phyloP scores from a whole-genome alignment of 2,888 invertebrate genomes.

The Callinectes sapidus region DNA sequence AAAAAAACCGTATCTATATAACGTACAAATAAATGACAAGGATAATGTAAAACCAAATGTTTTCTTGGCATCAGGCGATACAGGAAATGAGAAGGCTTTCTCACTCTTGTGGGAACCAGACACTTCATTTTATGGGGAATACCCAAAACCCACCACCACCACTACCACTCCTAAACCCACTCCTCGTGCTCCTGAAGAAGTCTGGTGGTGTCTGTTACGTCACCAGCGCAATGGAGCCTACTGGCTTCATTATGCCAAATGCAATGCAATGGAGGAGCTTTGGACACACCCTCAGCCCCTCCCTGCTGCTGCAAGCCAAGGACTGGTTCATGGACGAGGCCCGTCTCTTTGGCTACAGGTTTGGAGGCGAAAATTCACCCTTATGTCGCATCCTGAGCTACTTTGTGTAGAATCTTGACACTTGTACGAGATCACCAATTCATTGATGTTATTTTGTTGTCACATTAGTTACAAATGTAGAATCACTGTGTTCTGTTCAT shows the following conservation, averaged over 20 bases:
- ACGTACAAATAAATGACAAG: too few relatives aligned
- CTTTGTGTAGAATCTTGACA: background rate
- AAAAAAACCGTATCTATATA: too few relatives aligned
- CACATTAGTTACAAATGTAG: background rate
- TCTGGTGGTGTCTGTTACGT: too few relatives aligned
- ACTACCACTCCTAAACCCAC: background rate
- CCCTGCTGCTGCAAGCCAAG: background rate
- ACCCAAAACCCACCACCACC: background rate
- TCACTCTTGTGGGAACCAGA: too few relatives aligned
- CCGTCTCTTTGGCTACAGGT: background rate
- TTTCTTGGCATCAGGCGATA: too few relatives aligned
- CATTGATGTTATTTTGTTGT: background rate
- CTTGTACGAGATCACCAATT: background rate
- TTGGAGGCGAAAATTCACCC: background rate
- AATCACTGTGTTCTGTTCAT: background rate
- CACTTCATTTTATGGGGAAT: too few relatives aligned
- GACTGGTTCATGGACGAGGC: conserved; percentile 8
- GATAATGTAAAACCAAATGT: too few relatives aligned
- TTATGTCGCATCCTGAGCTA: background rate
- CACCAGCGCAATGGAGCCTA: too few relatives aligned
- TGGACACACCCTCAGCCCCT: background rate
- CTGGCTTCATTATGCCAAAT: too few relatives aligned
- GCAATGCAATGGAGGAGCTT: too few relatives aligned
- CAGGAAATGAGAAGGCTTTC: too few relatives aligned
- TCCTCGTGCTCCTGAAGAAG: background rate